A percentile compares a stretch with the other conserved stretches of the same genome.
phyloP scores from a whole-genome alignment of 2,113 vertebrate genomes.

The Triplophysa dalaica region DNA sequence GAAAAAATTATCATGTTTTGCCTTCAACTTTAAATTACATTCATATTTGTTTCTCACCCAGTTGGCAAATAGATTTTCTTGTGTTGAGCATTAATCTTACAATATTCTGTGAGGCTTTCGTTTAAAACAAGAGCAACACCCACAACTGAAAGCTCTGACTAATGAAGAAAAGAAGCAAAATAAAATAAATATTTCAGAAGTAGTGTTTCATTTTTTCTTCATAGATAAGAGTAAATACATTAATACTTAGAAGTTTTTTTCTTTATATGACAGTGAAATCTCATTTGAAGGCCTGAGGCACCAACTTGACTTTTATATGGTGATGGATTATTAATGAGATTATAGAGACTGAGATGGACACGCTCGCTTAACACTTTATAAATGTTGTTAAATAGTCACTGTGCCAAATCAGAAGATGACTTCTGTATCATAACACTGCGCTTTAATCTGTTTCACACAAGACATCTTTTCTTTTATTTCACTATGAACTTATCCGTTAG shows the following conservation, averaged over 20 bases:
- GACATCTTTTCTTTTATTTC: constrained; percentile 54
- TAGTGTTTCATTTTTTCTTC: no score
- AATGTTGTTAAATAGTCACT: constrained; percentile 18
- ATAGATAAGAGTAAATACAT: no score
- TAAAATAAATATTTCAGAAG: no score
- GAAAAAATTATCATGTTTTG: neutral
- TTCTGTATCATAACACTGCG: neutral
- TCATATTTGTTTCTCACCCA: neutral
- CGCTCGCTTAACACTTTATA: constrained; percentile 47
- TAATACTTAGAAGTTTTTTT: no score
- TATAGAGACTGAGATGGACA: constrained; percentile 54
- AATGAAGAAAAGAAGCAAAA: no score
- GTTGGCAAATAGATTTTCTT: no score
- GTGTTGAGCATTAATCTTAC: no score
- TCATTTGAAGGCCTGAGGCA: neutral
- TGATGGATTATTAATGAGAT: constrained; percentile 59
- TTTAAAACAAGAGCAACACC: no score
- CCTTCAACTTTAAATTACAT: neutral
- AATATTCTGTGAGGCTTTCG: no score
- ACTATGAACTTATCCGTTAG: no score
- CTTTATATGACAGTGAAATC: no score
- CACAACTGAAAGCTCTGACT: no score
- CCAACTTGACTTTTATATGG: constrained; percentile 46
- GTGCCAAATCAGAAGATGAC: neutral
- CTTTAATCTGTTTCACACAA: constrained; percentile 47